These are phyloP conservation scores for Thymelicus sylvestris DNA, from an alignment of 2,888 invertebrate species.

Conservation along the genomic window DNA sequence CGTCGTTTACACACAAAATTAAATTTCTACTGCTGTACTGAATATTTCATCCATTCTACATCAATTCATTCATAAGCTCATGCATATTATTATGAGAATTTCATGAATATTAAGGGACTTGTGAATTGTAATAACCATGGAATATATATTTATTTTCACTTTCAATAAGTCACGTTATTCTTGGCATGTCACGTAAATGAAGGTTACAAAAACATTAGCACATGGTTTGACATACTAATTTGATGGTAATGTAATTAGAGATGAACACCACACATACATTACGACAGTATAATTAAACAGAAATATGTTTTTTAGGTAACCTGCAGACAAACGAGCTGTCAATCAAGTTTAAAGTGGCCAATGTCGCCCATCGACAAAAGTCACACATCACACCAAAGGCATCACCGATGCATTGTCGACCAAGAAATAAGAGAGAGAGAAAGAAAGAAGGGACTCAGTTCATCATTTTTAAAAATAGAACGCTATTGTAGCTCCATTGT, in stretches of 20 bases:
- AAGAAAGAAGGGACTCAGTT: too few relatives aligned
- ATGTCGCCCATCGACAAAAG: too few relatives aligned
- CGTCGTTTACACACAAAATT: neutral
- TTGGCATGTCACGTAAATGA: slow-evolving; percentile 10
- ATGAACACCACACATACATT: neutral
- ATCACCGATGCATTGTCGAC: too few relatives aligned
- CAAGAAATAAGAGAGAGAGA: too few relatives aligned
- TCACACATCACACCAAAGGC: too few relatives aligned
- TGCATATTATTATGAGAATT: slow-evolving; percentile 29
- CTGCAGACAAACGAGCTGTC: too few relatives aligned
- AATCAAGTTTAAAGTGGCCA: too few relatives aligned
- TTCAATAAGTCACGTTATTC: slow-evolving; percentile 4
- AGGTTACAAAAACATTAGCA: slow-evolving; percentile 21
- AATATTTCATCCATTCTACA: slow-evolving; percentile 9
- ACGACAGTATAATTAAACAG: too few relatives aligned
- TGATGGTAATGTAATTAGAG: slow-evolving; percentile 19
- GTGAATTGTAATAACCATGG: slow-evolving; percentile 3
- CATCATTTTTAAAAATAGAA: too few relatives aligned
- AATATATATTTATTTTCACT: slow-evolving; percentile 12
- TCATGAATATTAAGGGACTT: slow-evolving; percentile 20
- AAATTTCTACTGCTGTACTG: neutral
- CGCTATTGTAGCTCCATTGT: too few relatives aligned
- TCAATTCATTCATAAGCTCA: slow-evolving; percentile 16
- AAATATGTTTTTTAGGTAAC: too few relatives aligned
- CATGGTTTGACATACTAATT: slow-evolving; percentile 20